Evolutionary conservation across 2,888 invertebrate species (phyloP), one percentile per base, ranked within the genome.

Genomic region (Bembecia ichneumoniformis): DNA sequence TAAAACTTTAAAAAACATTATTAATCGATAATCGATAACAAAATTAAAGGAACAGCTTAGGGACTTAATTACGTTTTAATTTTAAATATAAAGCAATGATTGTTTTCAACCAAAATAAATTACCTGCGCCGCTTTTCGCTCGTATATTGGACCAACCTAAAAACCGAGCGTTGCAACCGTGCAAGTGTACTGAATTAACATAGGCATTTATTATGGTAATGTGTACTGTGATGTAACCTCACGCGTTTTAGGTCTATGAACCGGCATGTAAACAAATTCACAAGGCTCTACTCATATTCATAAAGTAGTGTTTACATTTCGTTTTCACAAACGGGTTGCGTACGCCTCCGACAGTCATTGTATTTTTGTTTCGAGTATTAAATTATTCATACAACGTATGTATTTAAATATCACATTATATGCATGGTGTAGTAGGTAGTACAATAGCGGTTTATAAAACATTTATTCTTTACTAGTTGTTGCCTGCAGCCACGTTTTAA

Each of bases 251-350:
- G 65, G 66, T 67, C 64, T 56, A 62, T 49, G 63, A 66, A 68
- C 72, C 54, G 60, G 54, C 60, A 56, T 57, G 62, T 70, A 64
- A 71, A 67, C 69, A 71, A 55, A 57, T 44, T 45, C 49, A 50
- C 43, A 34, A 20, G 48, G 45, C 47, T 40, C 28, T 28, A 28
- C 28, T 28, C 9, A 28, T 28, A 28, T 28, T 28, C 28, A 28
- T 28, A 28, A 28, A 28, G 28, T 9, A 28, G 28, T 28, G 28
- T 28, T 28, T 28, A 28, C 28, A 49, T 53, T 47, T 35, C 40
- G 34, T 11, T 40, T 40, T 10, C 40, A 40, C 14, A 40, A 13
- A 40, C 40, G 3, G 14, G 40, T 40, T 40, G 40, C 2, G 28
- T 28, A 28, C 28, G 28, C 28, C 28, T 9, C 28, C 9, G 28